Conservation (phyloP, 2,113 vertebrate species). For the Periophthalmus modestus region DNA sequence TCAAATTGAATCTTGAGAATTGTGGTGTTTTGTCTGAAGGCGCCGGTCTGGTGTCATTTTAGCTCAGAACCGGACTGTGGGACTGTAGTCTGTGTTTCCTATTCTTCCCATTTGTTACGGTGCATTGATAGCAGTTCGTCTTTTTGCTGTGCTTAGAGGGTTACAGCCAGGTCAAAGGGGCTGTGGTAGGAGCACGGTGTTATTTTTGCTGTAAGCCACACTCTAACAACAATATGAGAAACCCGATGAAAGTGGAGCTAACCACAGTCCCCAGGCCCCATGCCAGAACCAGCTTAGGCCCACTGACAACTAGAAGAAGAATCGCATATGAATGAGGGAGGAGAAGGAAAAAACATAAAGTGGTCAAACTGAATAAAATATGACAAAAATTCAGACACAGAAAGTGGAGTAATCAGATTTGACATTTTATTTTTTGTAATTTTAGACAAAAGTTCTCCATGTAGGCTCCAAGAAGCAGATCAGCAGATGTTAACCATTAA, state of each 20-base stretch:
- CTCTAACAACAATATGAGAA: conserved; percentile 73
- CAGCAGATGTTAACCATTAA: background rate
- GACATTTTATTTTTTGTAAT: background rate
- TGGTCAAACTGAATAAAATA: background rate
- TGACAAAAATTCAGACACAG: background rate
- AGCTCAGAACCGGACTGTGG: conserved; percentile 8
- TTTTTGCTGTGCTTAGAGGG: conserved; percentile 46
- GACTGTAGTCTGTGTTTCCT: conserved; percentile 24
- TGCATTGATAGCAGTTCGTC: conserved; percentile 46
- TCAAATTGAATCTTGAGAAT: background rate
- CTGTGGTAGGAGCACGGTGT: conserved; percentile 70
- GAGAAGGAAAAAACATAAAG: conserved; percentile 17
- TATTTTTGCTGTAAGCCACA: conserved; percentile 75
- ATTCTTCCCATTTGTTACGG: conserved; percentile 46
- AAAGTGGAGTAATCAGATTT: background rate
- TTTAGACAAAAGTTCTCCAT: background rate
- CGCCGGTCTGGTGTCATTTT: conserved; percentile 2
- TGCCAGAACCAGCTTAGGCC: conserved; percentile 64
- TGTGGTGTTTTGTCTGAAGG: conserved; percentile 24
- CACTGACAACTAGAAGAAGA: conserved; percentile 32
- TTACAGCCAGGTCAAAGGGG: conserved; percentile 63
- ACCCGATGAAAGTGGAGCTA: conserved; percentile 68
- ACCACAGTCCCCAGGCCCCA: conserved; percentile 63
- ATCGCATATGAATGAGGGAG: conserved; percentile 16
- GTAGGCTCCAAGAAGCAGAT: background rate